Conservation (phyloP, 2,113 vertebrate genomes). For the Atlantisia rogersi region DNA sequence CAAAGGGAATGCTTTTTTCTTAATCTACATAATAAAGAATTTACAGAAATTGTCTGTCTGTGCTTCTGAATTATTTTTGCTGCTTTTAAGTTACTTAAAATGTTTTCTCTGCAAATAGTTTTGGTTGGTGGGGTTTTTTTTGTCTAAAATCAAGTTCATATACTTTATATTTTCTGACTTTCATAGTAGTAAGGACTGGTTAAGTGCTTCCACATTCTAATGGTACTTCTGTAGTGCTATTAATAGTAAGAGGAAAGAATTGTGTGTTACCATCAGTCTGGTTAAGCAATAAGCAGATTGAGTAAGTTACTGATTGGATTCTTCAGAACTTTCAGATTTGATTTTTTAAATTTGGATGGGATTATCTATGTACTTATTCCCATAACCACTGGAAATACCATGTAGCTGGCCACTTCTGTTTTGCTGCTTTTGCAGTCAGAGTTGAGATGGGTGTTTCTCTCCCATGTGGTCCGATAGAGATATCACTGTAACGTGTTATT, state of each 20-base stretch:
- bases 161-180: not conserved
- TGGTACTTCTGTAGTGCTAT: not conserved
- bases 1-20: conserved; percentile 55
- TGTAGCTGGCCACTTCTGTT: not conserved
- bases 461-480: not conserved
- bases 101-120: not conserved
- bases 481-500: accelerated
- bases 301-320: not conserved
- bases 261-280: not conserved
- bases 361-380: not conserved
- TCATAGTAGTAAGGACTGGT: not conserved
- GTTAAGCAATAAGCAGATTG: not conserved
- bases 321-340: not conserved
- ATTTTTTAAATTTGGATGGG: not conserved
- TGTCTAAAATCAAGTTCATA: not conserved
- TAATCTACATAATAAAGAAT: conserved; percentile 68
- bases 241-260: not conserved
- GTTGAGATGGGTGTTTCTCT: not conserved
- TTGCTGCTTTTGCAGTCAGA: not conserved
- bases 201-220: not conserved
- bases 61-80: not conserved
- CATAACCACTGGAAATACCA: not conserved
- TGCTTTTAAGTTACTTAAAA: not conserved
- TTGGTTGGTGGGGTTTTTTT: not conserved
- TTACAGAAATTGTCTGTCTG: conserved; percentile 6